Evolutionary conservation across 2,113 vertebrate species (phyloP), one percentile per base, ranked within the genome.

Genomic region (Pangasianodon hypophthalmus): DNA sequence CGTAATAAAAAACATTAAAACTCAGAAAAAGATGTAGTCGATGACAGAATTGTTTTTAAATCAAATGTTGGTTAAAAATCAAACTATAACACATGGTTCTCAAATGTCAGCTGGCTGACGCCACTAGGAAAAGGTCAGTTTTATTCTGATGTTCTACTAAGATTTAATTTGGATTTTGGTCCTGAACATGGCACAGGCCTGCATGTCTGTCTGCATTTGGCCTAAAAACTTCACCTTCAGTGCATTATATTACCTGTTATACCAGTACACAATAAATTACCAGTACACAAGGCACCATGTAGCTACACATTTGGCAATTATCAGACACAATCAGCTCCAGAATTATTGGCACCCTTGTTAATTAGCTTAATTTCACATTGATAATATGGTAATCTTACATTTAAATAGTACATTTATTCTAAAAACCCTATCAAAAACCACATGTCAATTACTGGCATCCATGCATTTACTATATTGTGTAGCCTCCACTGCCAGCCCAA

Each of bases 31-130:
- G 16, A 67, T 71, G 6, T 50, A 52, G 69, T 86, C 54, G 58
- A 87, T 29, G 86, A 86, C 88, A 86, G 32, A 9, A 54, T 82
- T 46, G 29, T 77, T 87, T 89, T 88, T 84, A 77, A 82, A 89
- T 88, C 60, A n/a, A 84, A 79, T 77, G 80, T 79, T 37, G 37
- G 79, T 64, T 81, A 77, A 91, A 62, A 88, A 86, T 88, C 58
- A 44, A 88, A 85, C 88, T 81, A 60, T 24, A 85, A 58, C 83
- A 80, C 69, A 73, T 71, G 5, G 64, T 71, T 82, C 64, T 14
- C 13, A 87, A 84, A 77, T 37, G 54, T 58, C 56, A 85, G 86
- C 87, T 85, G 88, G 90, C 80, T 90, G 88, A 85, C 84, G 16
- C 83, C 89, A 87, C 19, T 24, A 14, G 88, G 64, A 83, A 86